These are phyloP conservation scores for Amyelois transitella DNA, from an alignment of 1,140 invertebrate species.

Conservation along the genomic window DNA sequence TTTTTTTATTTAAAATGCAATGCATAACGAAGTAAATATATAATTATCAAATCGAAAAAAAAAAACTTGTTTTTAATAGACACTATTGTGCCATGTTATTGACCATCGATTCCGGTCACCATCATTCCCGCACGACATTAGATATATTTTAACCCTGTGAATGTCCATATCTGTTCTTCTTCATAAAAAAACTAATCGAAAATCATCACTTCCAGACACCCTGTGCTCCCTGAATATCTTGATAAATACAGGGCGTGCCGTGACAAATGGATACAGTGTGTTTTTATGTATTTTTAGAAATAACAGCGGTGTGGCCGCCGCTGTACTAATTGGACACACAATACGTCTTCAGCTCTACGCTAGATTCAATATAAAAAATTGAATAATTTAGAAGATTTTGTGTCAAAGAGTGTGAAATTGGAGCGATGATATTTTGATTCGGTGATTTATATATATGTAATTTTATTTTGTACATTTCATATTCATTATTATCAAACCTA, in stretches of 20 bases:
- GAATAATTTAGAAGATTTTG: neutral
- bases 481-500: no score
- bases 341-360: conserved; percentile 38
- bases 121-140: no score
- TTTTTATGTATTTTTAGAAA: conserved; percentile 71
- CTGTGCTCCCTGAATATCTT: conserved; percentile 58
- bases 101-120: no score
- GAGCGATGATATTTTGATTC: neutral
- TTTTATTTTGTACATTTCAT: neutral
- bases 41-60: no score
- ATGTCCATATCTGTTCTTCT: no score
- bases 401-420: neutral
- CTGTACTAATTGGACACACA: conserved; percentile 66
- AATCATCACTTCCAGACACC: conserved; percentile 22
- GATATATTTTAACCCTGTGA: no score
- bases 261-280: conserved; percentile 71
- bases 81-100: no score
- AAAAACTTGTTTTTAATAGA: no score
- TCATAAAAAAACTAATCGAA: conserved; percentile 4
- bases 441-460: no score
- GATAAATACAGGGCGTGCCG: conserved; percentile 65
- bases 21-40: no score
- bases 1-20: no score
- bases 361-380: neutral
- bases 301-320: conserved; percentile 32